These are phyloP conservation scores for Campoplex nolae DNA, from an alignment of 2,888 invertebrate genomes.

Conservation along the genomic window DNA sequence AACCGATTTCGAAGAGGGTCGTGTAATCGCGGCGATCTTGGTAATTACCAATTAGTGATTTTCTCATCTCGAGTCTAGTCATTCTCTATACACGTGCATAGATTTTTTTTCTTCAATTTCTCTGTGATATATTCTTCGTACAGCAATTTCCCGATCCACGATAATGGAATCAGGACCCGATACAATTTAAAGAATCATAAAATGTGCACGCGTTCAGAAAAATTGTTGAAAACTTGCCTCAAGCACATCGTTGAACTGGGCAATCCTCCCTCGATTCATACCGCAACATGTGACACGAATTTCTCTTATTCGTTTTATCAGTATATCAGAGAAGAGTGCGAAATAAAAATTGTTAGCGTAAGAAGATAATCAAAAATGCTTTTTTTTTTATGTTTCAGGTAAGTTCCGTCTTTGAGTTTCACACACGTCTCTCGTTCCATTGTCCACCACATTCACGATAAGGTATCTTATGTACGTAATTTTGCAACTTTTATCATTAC, in stretches of 20 bases:
- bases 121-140: slow-evolving; percentile 21
- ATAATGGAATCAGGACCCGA: slow-evolving; percentile 20
- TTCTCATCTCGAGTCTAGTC: slow-evolving; percentile 55
- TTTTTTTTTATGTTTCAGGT: slow-evolving; percentile 68
- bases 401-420: slow-evolving; percentile 54
- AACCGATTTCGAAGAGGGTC: slow-evolving; percentile 62
- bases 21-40: slow-evolving; percentile 57
- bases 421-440: not conserved
- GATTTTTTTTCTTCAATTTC: slow-evolving; percentile 34
- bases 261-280: too few species aligned
- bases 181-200: slow-evolving; percentile 1
- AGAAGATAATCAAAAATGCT: not conserved
- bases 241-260: not conserved
- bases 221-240: not conserved
- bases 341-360: not conserved
- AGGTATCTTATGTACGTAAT: slow-evolving; percentile 40
- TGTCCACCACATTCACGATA: slow-evolving; percentile 38
- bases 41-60: slow-evolving; percentile 72
- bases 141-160: slow-evolving; percentile 19
- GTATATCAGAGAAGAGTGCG: not conserved
- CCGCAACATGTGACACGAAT: not conserved
- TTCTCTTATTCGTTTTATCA: not conserved
- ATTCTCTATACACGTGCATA: slow-evolving; percentile 11
- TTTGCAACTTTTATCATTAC: slow-evolving; percentile 15
- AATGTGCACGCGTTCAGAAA: not conserved